Percentiles rank a stretch among this genome's conserved stretches.
phyloP scores from a whole-genome alignment of 2,113 vertebrate genomes.

The Scartelaos histophorus region DNA sequence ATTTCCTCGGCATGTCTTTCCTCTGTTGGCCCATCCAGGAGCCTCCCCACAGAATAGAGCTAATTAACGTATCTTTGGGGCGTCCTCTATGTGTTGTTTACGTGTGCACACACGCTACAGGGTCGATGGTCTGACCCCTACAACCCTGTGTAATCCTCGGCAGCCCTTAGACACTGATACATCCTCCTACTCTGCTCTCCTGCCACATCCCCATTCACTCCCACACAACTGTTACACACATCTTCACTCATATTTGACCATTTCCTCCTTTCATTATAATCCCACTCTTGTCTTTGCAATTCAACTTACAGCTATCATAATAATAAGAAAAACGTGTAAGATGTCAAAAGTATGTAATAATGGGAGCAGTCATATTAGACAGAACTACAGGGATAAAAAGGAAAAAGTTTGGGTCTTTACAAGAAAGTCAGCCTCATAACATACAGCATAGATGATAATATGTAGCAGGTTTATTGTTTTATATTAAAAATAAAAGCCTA shows the following conservation, averaged over 20 bases:
- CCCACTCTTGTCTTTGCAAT: background rate
- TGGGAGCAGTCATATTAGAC: background rate
- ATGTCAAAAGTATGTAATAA: background rate
- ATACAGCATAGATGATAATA: background rate
- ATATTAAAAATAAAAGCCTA: background rate
- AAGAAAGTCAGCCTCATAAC: background rate
- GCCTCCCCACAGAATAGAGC: conserved; percentile 76
- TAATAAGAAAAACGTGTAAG: too few relatives aligned
- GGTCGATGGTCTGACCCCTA: conserved; percentile 81
- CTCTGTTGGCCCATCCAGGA: conserved; percentile 79
- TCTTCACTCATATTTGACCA: conserved; percentile 15
- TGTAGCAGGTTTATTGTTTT: background rate
- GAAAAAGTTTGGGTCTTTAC: background rate
- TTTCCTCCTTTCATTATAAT: conserved; percentile 5
- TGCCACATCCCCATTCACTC: conserved; percentile 20
- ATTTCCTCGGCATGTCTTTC: conserved; percentile 75
- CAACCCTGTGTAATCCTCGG: conserved; percentile 73
- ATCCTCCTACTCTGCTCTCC: conserved; percentile 61
- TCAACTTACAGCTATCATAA: background rate
- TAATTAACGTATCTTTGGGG: conserved; percentile 85
- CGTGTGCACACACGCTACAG: conserved; percentile 82
- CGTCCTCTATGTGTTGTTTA: conserved; percentile 84
- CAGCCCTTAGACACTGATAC: conserved; percentile 75
- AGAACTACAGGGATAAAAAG: too few relatives aligned
- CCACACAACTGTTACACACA: background rate